phyloP scores from a whole-genome alignment of 2,888 invertebrate species.

The Hypercompe scribonia region DNA sequence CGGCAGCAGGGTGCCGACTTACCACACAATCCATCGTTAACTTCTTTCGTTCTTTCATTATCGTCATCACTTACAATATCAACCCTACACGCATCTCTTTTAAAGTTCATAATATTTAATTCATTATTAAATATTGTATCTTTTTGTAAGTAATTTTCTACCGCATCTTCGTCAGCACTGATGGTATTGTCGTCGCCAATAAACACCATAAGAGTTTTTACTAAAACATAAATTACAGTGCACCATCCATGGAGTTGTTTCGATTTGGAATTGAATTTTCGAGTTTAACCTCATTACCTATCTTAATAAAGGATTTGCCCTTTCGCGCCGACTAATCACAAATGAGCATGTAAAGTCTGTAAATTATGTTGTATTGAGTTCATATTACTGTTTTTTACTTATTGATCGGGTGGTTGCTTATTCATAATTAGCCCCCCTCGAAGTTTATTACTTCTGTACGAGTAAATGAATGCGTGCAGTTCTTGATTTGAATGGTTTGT shows the following conservation, averaged over 20 bases:
- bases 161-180: conserved; percentile 83
- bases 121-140: conserved; percentile 73
- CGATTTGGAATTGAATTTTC: conserved; percentile 62
- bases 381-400: conserved; percentile 79
- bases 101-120: conserved; percentile 76
- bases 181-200: conserved; percentile 62
- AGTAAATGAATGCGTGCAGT: conserved; percentile 72
- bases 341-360: conserved; percentile 86
- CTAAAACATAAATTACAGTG: conserved; percentile 72
- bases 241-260: conserved; percentile 52
- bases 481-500: conserved; percentile 69
- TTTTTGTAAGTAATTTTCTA: conserved; percentile 84
- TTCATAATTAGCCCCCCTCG: conserved; percentile 86
- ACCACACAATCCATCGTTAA: conserved; percentile 87
- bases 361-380: conserved; percentile 86
- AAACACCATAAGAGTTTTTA: conserved; percentile 67
- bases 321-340: conserved; percentile 87
- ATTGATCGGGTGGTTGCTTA: conserved; percentile 77
- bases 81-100: conserved; percentile 70
- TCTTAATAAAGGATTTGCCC: conserved; percentile 87
- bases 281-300: conserved; percentile 87
- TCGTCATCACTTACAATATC: conserved; percentile 73
- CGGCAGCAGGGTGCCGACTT: conserved; percentile 87
- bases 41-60: conserved; percentile 86
- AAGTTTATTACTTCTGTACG: conserved; percentile 84